Evolutionary conservation across 2,113 vertebrate species (phyloP).

Genomic region (Vireo altiloquus): DNA sequence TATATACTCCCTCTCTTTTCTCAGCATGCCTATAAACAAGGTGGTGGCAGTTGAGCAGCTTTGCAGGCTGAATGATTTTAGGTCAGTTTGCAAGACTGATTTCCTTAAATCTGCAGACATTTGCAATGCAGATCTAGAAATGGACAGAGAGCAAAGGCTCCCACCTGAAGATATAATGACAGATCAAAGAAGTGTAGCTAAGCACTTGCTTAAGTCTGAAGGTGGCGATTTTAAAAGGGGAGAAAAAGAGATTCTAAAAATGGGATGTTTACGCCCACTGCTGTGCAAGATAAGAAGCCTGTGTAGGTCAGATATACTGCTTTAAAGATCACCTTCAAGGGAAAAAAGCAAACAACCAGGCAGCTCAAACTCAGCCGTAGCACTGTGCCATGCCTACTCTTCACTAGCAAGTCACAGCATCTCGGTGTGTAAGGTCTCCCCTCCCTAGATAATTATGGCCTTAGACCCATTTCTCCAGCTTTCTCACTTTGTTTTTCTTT

Average conservation of each 20-base stretch:
- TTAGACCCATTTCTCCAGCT: background rate
- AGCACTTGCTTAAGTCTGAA: background rate
- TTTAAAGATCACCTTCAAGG: constrained; percentile 34
- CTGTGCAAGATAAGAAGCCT: constrained; percentile 3
- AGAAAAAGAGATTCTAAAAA: constrained; percentile 19
- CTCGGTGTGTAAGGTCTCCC: background rate
- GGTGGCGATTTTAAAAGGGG: background rate
- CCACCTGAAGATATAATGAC: background rate
- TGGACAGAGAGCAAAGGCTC: background rate
- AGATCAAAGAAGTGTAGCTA: background rate
- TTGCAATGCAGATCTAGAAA: background rate
- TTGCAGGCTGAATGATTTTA: background rate
- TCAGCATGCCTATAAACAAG: background rate
- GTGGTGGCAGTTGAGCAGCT: background rate
- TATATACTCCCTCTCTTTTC: background rate
- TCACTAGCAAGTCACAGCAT: background rate
- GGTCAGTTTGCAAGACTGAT: background rate
- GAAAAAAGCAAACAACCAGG: background rate
- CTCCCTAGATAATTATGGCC: background rate
- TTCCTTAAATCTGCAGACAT: background rate
- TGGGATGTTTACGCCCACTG: background rate
- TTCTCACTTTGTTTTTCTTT: background rate
- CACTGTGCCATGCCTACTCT: background rate
- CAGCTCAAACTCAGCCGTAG: background rate
- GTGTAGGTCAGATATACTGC: constrained; percentile 8